Percentiles rank a stretch among this genome's conserved stretches.
Conservation (phyloP, 2,888 invertebrate genomes). For the Melinopterus prodromus region DNA sequence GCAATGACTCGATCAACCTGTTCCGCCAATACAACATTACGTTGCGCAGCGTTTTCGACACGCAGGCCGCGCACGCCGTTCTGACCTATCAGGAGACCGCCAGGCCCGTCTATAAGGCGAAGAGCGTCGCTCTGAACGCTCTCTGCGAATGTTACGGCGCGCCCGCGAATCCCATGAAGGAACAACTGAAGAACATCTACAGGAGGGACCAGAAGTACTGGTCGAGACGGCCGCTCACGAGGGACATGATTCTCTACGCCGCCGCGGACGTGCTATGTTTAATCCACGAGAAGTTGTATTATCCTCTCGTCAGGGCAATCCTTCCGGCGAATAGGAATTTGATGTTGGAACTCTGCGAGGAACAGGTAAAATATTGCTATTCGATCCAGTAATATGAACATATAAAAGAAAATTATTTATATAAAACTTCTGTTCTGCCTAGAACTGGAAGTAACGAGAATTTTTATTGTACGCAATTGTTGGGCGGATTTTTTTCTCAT, state of each 20-base stretch:
- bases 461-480: conserved; percentile 6
- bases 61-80: conserved; percentile 86
- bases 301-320: conserved; percentile 75
- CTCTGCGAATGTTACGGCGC: conserved; percentile 90
- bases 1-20: conserved; percentile 89
- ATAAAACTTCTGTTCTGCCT: too few relatives aligned
- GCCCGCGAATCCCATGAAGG: conserved; percentile 89
- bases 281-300: conserved; percentile 85
- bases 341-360: conserved; percentile 85
- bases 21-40: conserved; percentile 86
- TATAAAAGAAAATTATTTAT: too few relatives aligned
- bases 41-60: conserved; percentile 88
- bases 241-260: conserved; percentile 92
- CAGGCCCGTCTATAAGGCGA: conserved; percentile 93
- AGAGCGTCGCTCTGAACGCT: conserved; percentile 90
- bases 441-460: too few relatives aligned
- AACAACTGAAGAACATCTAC: conserved; percentile 87
- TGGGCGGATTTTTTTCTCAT: conserved; percentile 40
- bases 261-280: conserved; percentile 88
- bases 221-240: conserved; percentile 86
- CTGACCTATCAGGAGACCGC: conserved; percentile 89
- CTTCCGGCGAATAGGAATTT: conserved; percentile 75
- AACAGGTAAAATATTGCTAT: conserved; percentile 64
- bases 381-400: too few relatives aligned
- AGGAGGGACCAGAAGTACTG: conserved; percentile 84